Evolutionary conservation across 1,140 invertebrate species (phyloP), one percentile per base, ranked within the genome.

Genomic region (Zelostemma sp.): DNA sequence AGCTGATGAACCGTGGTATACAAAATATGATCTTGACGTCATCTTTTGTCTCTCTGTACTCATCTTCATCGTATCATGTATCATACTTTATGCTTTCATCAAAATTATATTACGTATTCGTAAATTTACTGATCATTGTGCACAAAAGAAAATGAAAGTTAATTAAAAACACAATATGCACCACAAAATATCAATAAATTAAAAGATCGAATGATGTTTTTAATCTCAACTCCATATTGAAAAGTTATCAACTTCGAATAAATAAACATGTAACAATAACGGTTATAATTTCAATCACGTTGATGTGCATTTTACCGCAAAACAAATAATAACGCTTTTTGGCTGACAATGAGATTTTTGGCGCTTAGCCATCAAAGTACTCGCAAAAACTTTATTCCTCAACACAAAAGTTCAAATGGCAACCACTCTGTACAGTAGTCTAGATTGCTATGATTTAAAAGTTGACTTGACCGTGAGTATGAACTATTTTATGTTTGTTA

Each of bases 1-100:
- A n/a, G 67, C 62, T 15, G 61, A 83, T 55, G 75, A 85, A 17
- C 72, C 78, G 21, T 86, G 81, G 82, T 84, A 76, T 6, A 55
- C 73, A n/a, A 66, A 65, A 48, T 62, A 72, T 8, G 71, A 80
- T 6, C 63, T 76, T 43, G 83, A 85, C 5, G 56, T 82, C 0
- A 64, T 80, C 17, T 74, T 64, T 5, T 50, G 70, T 5, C 43
- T 77, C 3, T 51, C 72, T 0, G 41, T 71, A 28, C 1, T 21
- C 0, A 5, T 40, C 18, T 72, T 68, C 46, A 5, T 66, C 18
- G 15, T 54, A 5, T 38, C 35, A 1, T 51, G 46, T 15, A 28
- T 31, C 21, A 31, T 48, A 12, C n/a, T 48, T 28, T 14, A 6
- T 18, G 19, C 28, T 15, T 9, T 18, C 1, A 18, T 46, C n/a